Percentiles rank a stretch among this genome's conserved stretches.
phyloP scores from a whole-genome alignment of 2,888 invertebrate species.

The Chirona hameri region DNA sequence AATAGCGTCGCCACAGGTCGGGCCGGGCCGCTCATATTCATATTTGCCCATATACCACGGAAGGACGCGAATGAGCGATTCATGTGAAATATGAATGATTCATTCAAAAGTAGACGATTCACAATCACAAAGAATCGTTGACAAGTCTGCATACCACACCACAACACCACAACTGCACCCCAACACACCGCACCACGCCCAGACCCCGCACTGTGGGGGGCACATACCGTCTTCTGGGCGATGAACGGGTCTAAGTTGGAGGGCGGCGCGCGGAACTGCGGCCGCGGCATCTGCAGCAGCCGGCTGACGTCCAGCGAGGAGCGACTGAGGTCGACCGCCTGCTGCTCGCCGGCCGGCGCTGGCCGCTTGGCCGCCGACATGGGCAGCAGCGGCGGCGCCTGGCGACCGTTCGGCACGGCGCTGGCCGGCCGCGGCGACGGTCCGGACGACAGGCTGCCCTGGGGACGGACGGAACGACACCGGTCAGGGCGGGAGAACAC shows the following conservation, averaged over 20 bases:
- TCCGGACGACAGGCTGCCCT: not conserved
- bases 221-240: conserved; percentile 5
- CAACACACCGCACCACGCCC: no score
- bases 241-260: not conserved
- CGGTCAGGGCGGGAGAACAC: not conserved
- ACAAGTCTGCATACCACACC: no score
- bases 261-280: not conserved
- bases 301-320: not conserved
- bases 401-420: not conserved
- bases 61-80: no score
- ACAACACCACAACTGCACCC: no score
- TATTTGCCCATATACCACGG: no score
- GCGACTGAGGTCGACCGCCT: conserved; percentile 22
- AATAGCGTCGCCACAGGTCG: no score
- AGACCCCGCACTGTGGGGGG: not conserved
- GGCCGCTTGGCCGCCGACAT: conserved; percentile 27
- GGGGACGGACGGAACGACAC: not conserved
- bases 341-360: conserved; percentile 3
- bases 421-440: not conserved
- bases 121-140: no score
- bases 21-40: no score
- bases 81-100: no score
- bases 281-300: not conserved
- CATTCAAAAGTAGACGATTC: no score
- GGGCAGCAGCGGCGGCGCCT: conserved; percentile 30